These are phyloP conservation scores for Metellina segmentata DNA, from an alignment of 2,888 invertebrate species.

Conservation along the genomic window DNA sequence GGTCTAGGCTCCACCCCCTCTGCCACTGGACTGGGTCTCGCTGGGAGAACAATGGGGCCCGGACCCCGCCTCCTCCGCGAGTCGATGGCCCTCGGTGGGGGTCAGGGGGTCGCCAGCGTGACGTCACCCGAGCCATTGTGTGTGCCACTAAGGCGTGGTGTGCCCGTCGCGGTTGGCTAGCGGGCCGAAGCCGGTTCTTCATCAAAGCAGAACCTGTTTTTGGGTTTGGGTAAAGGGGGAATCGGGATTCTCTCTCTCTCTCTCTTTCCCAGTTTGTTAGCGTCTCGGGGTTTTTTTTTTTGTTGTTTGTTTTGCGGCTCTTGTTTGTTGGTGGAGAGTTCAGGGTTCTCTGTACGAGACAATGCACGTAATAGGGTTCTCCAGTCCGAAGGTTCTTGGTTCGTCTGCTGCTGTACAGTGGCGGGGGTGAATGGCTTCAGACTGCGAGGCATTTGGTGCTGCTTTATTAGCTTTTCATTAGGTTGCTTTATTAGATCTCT, in stretches of 20 bases:
- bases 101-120: slow-evolving; percentile 52
- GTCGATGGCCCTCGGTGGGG: slow-evolving; percentile 54
- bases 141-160: slow-evolving; percentile 46
- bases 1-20: slow-evolving; percentile 39
- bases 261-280: slow-evolving; percentile 5
- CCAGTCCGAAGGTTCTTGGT: background rate
- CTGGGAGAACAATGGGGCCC: slow-evolving; percentile 40
- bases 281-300: background rate
- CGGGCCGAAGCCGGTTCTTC: slow-evolving; percentile 26
- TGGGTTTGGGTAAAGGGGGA: slow-evolving; percentile 15
- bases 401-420: background rate
- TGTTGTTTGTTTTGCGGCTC: slow-evolving; percentile 2
- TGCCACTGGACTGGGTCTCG: slow-evolving; percentile 40
- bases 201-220: slow-evolving; percentile 27
- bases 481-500: too few species aligned
- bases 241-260: background rate
- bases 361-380: background rate
- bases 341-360: background rate
- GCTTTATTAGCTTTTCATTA: too few species aligned
- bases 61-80: slow-evolving; percentile 38
- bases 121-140: slow-evolving; percentile 56
- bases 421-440: background rate
- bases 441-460: too few species aligned
- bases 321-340: slow-evolving; percentile 20
- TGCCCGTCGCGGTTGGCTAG: slow-evolving; percentile 56